Evolutionary conservation across 2,113 vertebrate species (phyloP).

Genomic region (Grammomys surdaster): DNA sequence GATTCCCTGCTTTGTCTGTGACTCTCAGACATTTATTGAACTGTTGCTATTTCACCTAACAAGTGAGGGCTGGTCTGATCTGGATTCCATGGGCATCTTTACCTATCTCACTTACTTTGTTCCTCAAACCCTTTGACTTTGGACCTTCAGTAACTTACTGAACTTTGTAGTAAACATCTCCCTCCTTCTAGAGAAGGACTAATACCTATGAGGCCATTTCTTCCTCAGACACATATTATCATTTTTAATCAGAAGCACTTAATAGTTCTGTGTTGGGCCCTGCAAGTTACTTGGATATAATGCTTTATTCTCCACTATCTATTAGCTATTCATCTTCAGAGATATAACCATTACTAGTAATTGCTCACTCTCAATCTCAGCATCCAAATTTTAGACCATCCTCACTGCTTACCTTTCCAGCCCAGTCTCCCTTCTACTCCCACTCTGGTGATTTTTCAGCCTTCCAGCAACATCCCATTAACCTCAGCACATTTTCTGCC

Average conservation of each 20-base stretch:
- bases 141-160: neutral
- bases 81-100: neutral
- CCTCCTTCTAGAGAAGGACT: neutral
- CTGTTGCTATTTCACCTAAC: neutral
- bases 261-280: too few relatives aligned
- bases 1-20: neutral
- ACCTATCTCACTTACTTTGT: neutral
- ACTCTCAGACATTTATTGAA: neutral
- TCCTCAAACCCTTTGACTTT: neutral
- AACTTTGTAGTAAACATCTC: neutral
- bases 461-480: neutral
- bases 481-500: constrained; percentile 1
- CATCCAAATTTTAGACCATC: neutral
- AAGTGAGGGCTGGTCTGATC: neutral
- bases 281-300: neutral
- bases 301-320: neutral
- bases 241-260: neutral
- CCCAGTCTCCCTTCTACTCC: neutral
- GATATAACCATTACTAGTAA: neutral
- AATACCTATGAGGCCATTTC: neutral
- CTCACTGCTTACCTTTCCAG: neutral
- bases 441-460: neutral
- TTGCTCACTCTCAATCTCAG: neutral
- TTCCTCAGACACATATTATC: neutral
- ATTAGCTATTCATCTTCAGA: neutral